Base-by-base conservation (phyloP, 2,113 vertebrate genomes). In the Lanius ludovicianus region DNA sequence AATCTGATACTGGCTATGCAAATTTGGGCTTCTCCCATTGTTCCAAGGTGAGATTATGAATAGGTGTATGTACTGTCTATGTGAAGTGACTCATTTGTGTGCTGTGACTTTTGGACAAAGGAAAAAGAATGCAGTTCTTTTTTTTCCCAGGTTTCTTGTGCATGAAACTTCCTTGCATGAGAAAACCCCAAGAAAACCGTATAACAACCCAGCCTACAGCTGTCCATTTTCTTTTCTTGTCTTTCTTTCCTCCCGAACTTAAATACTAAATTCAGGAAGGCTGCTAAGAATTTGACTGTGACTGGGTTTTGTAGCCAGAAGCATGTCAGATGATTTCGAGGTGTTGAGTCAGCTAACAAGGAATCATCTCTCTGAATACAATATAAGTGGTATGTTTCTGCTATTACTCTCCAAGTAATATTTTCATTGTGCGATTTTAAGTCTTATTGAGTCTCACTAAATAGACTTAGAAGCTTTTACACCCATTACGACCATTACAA, bases 41-140 rank as follows among this genome's bases (percentile, higher is more conserved):
- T 84, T 91, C 30, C 33, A 68, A 31, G 23, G 17, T 68, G 85
- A 71, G 27, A 56, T 21, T 30, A 25, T 15, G 19, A 35, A 28
- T 2, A 0, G 24, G 8, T 39, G 7, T 18, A 39, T 31, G 27
- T 19, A 30, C 12, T 25, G 4, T 19, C 44, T 55, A 4, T 69
- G 17, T 65, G 22, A 75, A 62, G 31, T 75, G 37, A 57, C 24
- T 89, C 0, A 44, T 62, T 88, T 74, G 56, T 79, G 20, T 78
- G 42, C 41, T n/a, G 18, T 68, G 52, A 62, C 37, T 46, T 63
- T n/a, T 59, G 52, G 37, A 52, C 57, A 75, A 78, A 70, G 6
- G 25, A 33, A 70, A 84, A 65, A 44, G 10, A 73, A 46, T 47
- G 10, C 13, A 42, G 15, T 2, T 35, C 5, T 60, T 60, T 44